Base-by-base conservation (phyloP, 2,113 vertebrate genomes). In the Dryoscopus gambensis region DNA sequence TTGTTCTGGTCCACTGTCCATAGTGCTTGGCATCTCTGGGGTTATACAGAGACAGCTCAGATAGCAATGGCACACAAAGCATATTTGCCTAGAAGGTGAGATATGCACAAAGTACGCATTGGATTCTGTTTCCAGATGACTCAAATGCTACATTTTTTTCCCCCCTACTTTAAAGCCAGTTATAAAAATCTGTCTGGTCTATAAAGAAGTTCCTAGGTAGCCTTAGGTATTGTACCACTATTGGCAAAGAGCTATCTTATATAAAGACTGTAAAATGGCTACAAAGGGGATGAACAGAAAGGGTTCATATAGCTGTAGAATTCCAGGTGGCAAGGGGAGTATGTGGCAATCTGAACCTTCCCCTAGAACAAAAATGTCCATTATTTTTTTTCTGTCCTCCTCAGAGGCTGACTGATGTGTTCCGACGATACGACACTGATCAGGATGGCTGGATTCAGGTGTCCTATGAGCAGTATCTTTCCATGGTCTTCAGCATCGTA, bases 381-480 rank as follows among this genome's bases (percentile, higher is more conserved):
- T 33, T 23, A 13, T 37, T 21, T 24, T n/a, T 37, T 92, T 3
- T 20, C 46, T 57, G 46, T 67, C 46, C 39, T 90, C 59, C 85
- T 39, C 98, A 99, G 99, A 99, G 99, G 97, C 95, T 99, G 98
- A 99, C 99, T 1, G 99, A 99, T 27, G 98, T 99, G 85, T 99
- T 99, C 98, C 98, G 99, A 55, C 98, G 99, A 19, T 99, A 99
- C 0, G 99, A 99, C 49, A 99, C 99, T 0, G 99, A 99, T 90
- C 99, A 99, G 75, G 99, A 99, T 4, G 99, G 99, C 97, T 99
- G 99, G 99, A 99, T 99, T 92, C 99, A 99, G 95, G 99, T 99
- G 92, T 99, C 99, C 52, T 99, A 99, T 15, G 99, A 99, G 97
- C 99, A 99, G 50, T 99, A 99, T 85, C 99, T 99, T 82, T 99